Evolutionary conservation across 2,888 invertebrate genomes (phyloP).

Genomic region (Rhorus exstirpatorius): DNA sequence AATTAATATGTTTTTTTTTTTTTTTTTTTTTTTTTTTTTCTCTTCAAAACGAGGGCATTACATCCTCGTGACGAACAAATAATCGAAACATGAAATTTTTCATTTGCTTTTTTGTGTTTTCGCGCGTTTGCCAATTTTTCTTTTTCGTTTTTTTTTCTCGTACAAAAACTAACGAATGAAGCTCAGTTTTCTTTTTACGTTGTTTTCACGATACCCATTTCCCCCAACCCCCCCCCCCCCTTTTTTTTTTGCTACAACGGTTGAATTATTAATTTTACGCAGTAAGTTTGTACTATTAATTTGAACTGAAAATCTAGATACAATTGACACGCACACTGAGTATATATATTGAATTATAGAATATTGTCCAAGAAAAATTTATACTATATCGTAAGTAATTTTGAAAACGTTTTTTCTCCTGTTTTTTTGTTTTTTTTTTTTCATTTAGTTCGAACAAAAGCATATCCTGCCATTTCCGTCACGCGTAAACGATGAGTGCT

Average conservation of each 20-base stretch:
- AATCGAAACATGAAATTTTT: slow-evolving; percentile 63
- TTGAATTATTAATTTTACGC: slow-evolving; percentile 46
- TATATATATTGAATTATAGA: slow-evolving; percentile 77
- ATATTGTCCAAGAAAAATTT: slow-evolving; percentile 82
- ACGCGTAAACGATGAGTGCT: slow-evolving; percentile 76
- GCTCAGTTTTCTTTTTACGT: slow-evolving; percentile 49
- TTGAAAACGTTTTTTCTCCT: slow-evolving; percentile 76
- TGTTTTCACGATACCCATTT: slow-evolving; percentile 54
- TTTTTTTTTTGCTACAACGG: slow-evolving; percentile 49
- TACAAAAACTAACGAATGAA: slow-evolving; percentile 68
- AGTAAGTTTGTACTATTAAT: slow-evolving; percentile 69
- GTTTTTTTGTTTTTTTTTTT: slow-evolving; percentile 63
- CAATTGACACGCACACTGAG: slow-evolving; percentile 79
- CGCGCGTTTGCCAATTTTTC: slow-evolving; percentile 56
- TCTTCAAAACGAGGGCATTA: slow-evolving; percentile 58
- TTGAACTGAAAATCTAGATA: slow-evolving; percentile 70
- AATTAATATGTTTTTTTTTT: slow-evolving; percentile 30
- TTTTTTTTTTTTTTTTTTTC: slow-evolving; percentile 10
- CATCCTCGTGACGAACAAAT: slow-evolving; percentile 67
- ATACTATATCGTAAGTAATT: slow-evolving; percentile 79
- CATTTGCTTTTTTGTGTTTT: slow-evolving; percentile 60
- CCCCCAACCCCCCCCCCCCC: too few species aligned
- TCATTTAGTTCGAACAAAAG: slow-evolving; percentile 66
- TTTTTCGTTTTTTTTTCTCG: slow-evolving; percentile 44
- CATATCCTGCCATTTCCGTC: slow-evolving; percentile 67